Evolutionary conservation across 2,113 vertebrate genomes (phyloP), one percentile per base, ranked within the genome.

Genomic region (Atrichornis clamosus): DNA sequence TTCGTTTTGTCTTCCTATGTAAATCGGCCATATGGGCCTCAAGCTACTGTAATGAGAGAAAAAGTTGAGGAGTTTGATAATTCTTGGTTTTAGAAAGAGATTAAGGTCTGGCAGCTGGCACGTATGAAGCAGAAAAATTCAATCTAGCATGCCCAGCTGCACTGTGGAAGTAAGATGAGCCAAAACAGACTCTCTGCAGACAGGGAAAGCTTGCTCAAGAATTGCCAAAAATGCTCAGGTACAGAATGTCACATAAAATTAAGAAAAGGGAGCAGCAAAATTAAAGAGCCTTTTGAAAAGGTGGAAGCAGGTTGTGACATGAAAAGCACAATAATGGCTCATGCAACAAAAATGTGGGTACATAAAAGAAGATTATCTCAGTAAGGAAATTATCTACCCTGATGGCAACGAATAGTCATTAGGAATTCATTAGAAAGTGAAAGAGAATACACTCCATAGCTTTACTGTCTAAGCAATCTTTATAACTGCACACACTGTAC

Each of bases 1-100:
- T 96, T 94, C 93, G 87, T 93, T 92, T 96, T 95, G 90, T 96
- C 91, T 96, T 88, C 89, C 95, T 96, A 91, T 96, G 96, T 96
- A 95, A 97, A 97, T 97, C 91, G 95, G 87, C 93, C 95, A 96
- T 96, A 97, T 97, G 96, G 89, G 93, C 62, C 83, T 84, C 83
- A 76, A 77, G 87, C 94, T 85, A 92, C 37, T 15, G 73, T 93
- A 96, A 96, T 93, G 78, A 94, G 76, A 90, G 83, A 89, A 94
- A 95, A 96, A 96, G 94, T 95, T 89, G 91, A 93, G 87, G 83
- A 95, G 80, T 89, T 93, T 89, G 83, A 96, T 96, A 94, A 97
- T 93, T 96, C 90, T 94, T 97, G 70, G 88, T 16, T 95, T 96
- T 92, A 93, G 90, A 79, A 90, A 87, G 83, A 95, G 91, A 96